Evolutionary conservation across 2,888 invertebrate genomes (phyloP), one percentile per base, ranked within the genome.

Genomic region (Syritta pipiens): DNA sequence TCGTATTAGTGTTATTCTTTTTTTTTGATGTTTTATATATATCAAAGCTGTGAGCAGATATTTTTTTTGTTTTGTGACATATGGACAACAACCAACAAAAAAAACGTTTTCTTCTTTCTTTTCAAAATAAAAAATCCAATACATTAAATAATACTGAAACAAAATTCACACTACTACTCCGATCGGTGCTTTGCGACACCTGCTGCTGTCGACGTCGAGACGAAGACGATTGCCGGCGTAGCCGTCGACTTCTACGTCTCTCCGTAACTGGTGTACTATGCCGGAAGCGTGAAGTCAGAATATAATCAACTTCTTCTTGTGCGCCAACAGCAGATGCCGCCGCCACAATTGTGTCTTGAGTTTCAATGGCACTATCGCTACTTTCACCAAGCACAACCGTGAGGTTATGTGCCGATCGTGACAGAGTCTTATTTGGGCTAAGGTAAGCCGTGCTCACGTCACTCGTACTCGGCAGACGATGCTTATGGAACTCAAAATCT

Each of bases 61-160:
- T 46, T 60, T 63, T 63, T 60, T 20, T 63, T 14, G 7, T 37
- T 37, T 75, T 75, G 81, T 69, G 68, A 74, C 74, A 74, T 48
- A 48, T 26, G 14, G 44, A 65, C 35, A 71, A 55, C 53, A 67
- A 83, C 46, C 32, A 44, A 77, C 53, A 55, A 60, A 30, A 10
- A 17, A 57, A 63, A 75, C 22, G 26, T 57, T 19, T 32, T 49
- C 55, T 26, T 46, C 12, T 49, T 37, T 59, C 32, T 46, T 4
- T 49, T 81, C 19, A 88, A 84, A 88, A 88, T 81, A 88, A 81
- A 84, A 88, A 88, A 82, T 88, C 88, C 83, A 88, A 85, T 82
- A 88, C 86, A 85, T 88, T 88, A 83, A 88, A 88, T 84, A 88
- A 85, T 82, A 88, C 85, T 77, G 86, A 88, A 84, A 87, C 86